These are phyloP conservation scores for Microctonus hyperodae DNA, from an alignment of 2,888 invertebrate species.

Conservation along the genomic window DNA sequence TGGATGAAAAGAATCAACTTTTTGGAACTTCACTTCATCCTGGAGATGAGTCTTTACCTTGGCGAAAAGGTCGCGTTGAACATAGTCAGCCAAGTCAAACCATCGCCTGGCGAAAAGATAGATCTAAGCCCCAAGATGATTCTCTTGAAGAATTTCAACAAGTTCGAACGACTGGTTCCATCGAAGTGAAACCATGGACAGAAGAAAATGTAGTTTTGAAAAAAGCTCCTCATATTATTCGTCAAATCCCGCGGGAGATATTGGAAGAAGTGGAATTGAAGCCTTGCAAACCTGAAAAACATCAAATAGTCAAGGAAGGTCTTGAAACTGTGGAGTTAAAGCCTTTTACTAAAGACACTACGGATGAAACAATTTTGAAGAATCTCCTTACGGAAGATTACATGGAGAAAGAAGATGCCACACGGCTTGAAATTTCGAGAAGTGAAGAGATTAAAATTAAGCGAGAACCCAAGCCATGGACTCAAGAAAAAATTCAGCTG, in stretches of 20 bases:
- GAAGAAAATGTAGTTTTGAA: conserved; percentile 59
- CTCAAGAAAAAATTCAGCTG: conserved; percentile 70
- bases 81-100: conserved; percentile 44
- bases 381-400: conserved; percentile 37
- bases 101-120: conserved; percentile 53
- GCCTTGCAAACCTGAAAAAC: conserved; percentile 66
- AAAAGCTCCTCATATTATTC: conserved; percentile 50
- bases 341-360: conserved; percentile 33
- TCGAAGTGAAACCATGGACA: conserved; percentile 57
- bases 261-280: conserved; percentile 66
- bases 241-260: conserved; percentile 57
- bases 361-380: conserved; percentile 16
- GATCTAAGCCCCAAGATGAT: conserved; percentile 48
- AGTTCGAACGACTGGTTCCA: conserved; percentile 30
- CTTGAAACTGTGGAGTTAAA: conserved; percentile 42
- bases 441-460: conserved; percentile 37
- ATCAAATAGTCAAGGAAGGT: conserved; percentile 44
- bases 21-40: conserved; percentile 58
- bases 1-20: conserved; percentile 64
- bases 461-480: conserved; percentile 66
- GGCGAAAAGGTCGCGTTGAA: conserved; percentile 61
- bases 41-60: conserved; percentile 67
- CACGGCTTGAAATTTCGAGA: conserved; percentile 32
- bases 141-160: conserved; percentile 51
- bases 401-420: conserved; percentile 49